A percentile compares a stretch with the other conserved stretches of the same genome.
These are phyloP conservation scores for Leptatherina wallacei DNA, from an alignment of 2,797 vertebrate genomes.

Conservation along the genomic window DNA sequence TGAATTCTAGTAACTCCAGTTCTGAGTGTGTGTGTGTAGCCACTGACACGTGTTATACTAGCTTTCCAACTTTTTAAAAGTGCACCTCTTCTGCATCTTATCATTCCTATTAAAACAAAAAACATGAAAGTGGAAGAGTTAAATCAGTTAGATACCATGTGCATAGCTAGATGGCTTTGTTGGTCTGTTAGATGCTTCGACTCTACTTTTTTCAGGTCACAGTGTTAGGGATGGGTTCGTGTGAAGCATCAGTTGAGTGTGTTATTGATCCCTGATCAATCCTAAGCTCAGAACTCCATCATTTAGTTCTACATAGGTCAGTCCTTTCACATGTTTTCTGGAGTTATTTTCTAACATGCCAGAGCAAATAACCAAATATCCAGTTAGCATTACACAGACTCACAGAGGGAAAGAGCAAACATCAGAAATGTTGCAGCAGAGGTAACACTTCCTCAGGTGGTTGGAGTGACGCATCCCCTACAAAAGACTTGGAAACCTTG, in stretches of 20 bases:
- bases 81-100: background rate
- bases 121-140: background rate
- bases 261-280: background rate
- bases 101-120: background rate
- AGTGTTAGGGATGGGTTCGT: background rate
- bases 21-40: too few species aligned
- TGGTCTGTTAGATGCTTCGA: background rate
- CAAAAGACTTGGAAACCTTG: constrained; percentile 1
- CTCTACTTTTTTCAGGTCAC: background rate
- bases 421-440: background rate
- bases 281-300: background rate
- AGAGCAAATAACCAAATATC: background rate
- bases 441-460: background rate
- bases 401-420: background rate
- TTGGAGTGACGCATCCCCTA: background rate
- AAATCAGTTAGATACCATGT: background rate
- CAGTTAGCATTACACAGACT: background rate
- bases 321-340: background rate
- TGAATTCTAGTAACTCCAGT: too few species aligned
- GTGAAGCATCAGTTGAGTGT: background rate
- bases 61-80: too few species aligned
- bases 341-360: background rate
- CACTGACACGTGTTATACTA: too few species aligned
- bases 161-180: background rate
- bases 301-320: background rate